phyloP scores from a whole-genome alignment of 2,888 invertebrate species.

The Eristalis intricaria region DNA sequence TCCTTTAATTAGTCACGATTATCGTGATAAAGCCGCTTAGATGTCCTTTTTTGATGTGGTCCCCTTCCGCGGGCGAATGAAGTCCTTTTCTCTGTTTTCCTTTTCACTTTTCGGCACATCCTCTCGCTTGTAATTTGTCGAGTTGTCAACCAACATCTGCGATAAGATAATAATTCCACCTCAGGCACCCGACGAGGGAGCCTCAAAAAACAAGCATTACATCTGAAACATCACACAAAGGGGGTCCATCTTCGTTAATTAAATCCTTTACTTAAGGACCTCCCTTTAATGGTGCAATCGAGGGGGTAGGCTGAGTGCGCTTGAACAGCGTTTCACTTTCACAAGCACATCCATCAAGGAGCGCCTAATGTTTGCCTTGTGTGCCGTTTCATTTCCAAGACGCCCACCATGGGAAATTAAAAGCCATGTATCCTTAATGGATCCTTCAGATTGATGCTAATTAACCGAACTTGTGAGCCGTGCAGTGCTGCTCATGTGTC shows the following conservation, averaged over 20 bases:
- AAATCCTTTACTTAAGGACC: conserved; percentile 27
- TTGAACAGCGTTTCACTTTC: conserved; percentile 6
- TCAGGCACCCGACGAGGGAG: neutral
- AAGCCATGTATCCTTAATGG: conserved; percentile 58
- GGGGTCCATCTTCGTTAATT: conserved; percentile 3
- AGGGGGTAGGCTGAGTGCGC: conserved; percentile 4
- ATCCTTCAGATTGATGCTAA: conserved; percentile 30
- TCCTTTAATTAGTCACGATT: conserved; percentile 15
- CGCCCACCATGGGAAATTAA: conserved; percentile 59
- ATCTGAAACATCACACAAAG: neutral
- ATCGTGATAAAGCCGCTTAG: conserved; percentile 18
- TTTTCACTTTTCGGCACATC: neutral
- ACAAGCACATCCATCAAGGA: neutral
- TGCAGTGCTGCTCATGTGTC: neutral
- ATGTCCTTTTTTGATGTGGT: conserved; percentile 13
- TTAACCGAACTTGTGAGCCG: conserved; percentile 12
- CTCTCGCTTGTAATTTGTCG: neutral
- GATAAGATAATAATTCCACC: neutral
- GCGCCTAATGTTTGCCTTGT: conserved; percentile 5
- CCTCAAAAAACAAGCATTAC: neutral
- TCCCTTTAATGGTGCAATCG: conserved; percentile 32
- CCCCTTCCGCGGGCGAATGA: neutral
- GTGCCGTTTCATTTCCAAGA: conserved; percentile 23
- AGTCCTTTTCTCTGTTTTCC: conserved; percentile 1
- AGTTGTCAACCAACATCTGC: neutral